These are phyloP conservation scores for Noctua janthina DNA, from an alignment of 2,888 invertebrate genomes.

Conservation along the genomic window DNA sequence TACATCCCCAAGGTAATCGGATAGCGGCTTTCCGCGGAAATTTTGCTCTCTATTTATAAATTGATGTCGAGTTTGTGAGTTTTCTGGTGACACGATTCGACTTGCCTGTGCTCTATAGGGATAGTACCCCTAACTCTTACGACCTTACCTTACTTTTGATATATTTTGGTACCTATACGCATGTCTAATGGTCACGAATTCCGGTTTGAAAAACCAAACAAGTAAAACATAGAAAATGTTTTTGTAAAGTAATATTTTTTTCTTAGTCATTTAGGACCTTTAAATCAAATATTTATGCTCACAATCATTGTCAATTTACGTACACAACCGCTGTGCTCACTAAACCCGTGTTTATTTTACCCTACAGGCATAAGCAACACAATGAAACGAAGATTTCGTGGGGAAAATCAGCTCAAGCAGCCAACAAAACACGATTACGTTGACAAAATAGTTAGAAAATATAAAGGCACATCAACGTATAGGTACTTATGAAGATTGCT, in stretches of 20 bases:
- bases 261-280: not conserved
- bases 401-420: conserved; percentile 8
- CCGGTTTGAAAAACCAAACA: not conserved
- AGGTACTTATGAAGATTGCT: conserved; percentile 73
- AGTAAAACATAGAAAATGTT: no score
- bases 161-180: not conserved
- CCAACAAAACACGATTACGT: conserved; percentile 33
- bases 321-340: not conserved
- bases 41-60: conserved; percentile 84
- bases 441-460: conserved; percentile 32
- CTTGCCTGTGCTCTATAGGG: conserved; percentile 47
- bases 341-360: not conserved
- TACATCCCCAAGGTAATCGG: conserved; percentile 84
- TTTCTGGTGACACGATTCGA: conserved; percentile 76
- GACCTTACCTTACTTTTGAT: not conserved
- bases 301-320: not conserved
- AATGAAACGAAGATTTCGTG: conserved; percentile 2
- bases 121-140: conserved; percentile 1
- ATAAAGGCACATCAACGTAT: conserved; percentile 34
- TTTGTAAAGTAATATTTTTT: not conserved
- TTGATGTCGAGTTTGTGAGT: conserved; percentile 81
- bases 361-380: no score
- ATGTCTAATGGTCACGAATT: not conserved
- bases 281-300: not conserved
- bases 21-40: conserved; percentile 85